These are phyloP conservation scores for Gymnoscopelus microlampas DNA, from an alignment of 2,797 vertebrate genomes.

Conservation along the genomic window DNA sequence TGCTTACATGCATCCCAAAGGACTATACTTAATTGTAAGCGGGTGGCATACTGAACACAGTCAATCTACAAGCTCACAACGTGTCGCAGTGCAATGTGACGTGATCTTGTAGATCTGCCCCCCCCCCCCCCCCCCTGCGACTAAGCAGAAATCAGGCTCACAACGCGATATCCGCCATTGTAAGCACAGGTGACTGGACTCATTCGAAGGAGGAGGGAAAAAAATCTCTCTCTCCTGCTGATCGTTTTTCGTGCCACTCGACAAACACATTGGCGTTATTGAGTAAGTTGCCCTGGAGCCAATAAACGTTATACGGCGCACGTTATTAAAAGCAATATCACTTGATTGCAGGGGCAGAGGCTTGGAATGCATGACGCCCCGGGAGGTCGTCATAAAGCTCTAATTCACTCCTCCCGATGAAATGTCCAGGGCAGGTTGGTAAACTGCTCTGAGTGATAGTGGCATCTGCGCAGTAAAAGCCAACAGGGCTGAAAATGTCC, in stretches of 20 bases:
- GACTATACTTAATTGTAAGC: neutral
- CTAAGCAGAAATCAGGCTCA: neutral
- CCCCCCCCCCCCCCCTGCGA: no score
- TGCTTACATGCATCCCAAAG: constrained; percentile 48
- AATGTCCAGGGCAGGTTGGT: constrained; percentile 27
- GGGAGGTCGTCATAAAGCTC: neutral
- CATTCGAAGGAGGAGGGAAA: constrained; percentile 10
- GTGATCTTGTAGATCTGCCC: no score
- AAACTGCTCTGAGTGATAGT: constrained; percentile 43
- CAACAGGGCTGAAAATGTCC: constrained; percentile 53
- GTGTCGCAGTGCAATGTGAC: no score
- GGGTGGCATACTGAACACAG: no score
- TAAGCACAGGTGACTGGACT: constrained; percentile 27
- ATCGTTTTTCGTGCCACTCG: constrained; percentile 22
- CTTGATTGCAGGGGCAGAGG: neutral
- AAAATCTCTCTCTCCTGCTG: constrained; percentile 11
- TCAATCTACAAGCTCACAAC: no score
- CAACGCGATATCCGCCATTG: constrained; percentile 33
- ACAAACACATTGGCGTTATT: constrained; percentile 35
- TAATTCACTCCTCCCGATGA: constrained; percentile 16
- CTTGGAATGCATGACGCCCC: neutral
- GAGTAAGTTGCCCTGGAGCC: constrained; percentile 17
- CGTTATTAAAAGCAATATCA: constrained; percentile 35
- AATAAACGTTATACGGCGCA: constrained; percentile 27
- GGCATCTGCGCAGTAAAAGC: constrained; percentile 51